phyloP scores from a whole-genome alignment of 1,140 invertebrate genomes.

The Neocloeon triangulifer region DNA sequence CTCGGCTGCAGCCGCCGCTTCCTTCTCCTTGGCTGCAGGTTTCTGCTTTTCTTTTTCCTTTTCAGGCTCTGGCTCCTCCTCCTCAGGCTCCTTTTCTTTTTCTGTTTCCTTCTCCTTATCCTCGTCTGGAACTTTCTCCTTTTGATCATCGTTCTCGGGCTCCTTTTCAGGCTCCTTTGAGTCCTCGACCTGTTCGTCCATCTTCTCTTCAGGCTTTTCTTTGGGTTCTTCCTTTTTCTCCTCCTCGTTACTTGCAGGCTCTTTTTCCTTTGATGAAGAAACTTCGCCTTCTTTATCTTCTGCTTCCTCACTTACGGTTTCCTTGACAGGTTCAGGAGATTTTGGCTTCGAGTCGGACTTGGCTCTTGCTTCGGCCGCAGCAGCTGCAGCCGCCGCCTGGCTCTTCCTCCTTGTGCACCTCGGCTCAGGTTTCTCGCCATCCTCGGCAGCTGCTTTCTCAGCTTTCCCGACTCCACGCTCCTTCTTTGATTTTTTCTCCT shows the following conservation, averaged over 20 bases:
- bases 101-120: slow-evolving; percentile 9
- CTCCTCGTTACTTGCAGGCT: slow-evolving; percentile 1
- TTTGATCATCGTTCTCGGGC: slow-evolving; percentile 8
- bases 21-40: slow-evolving; percentile 5
- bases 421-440: slow-evolving; percentile 7
- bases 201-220: too few relatives aligned
- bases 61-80: slow-evolving; percentile 9
- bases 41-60: slow-evolving; percentile 10
- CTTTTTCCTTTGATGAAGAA: slow-evolving; percentile 3
- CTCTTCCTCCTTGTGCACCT: slow-evolving; percentile 7
- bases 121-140: slow-evolving; percentile 10
- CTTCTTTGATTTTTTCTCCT: slow-evolving; percentile 8
- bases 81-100: slow-evolving; percentile 9
- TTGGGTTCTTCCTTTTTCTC: too few relatives aligned
- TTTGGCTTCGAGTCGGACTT: slow-evolving; percentile 9
- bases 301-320: slow-evolving; percentile 9
- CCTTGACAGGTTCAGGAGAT: slow-evolving; percentile 6
- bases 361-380: background rate
- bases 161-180: too few relatives aligned
- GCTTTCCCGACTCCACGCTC: slow-evolving; percentile 7
- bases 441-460: slow-evolving; percentile 7
- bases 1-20: slow-evolving; percentile 9
- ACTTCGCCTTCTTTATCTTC: slow-evolving; percentile 9
- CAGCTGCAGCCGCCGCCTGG: slow-evolving; percentile 7
- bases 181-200: too few relatives aligned